These are phyloP conservation scores for Cavia porcellus DNA, from an alignment of 2,113 vertebrate genomes.

Conservation along the genomic window DNA sequence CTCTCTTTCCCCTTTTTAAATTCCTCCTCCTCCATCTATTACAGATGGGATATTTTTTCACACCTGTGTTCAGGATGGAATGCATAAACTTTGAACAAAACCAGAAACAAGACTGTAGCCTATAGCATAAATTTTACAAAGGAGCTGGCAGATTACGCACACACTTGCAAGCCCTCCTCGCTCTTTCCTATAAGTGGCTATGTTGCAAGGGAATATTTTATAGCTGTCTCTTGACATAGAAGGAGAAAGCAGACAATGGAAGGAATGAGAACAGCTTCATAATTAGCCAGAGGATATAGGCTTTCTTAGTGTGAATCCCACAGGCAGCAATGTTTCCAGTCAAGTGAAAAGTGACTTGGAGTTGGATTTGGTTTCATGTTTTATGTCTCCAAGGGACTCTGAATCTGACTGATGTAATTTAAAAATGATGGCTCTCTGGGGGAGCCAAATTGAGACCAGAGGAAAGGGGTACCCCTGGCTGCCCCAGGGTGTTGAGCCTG, in stretches of 20 bases:
- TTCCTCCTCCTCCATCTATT: not conserved
- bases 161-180: not conserved
- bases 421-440: slow-evolving; percentile 43
- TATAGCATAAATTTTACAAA: not conserved
- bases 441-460: slow-evolving; percentile 30
- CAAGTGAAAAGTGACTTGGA: slow-evolving; percentile 67
- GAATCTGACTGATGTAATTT: slow-evolving; percentile 46
- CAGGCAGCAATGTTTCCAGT: not conserved
- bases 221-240: not conserved
- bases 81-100: not conserved
- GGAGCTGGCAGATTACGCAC: not conserved
- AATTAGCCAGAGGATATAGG: slow-evolving; percentile 13
- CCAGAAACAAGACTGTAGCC: not conserved
- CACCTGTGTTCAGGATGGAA: not conserved
- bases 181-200: not conserved
- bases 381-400: slow-evolving; percentile 23
- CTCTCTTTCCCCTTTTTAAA: not conserved
- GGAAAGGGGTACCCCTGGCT: slow-evolving; percentile 3
- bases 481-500: slow-evolving; percentile 53
- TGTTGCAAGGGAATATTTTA: not conserved
- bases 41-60: not conserved
- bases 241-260: slow-evolving; percentile 10
- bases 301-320: slow-evolving; percentile 49
- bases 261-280: slow-evolving; percentile 35
- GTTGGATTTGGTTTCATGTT: slow-evolving; percentile 33